Evolutionary conservation across 2,888 invertebrate genomes (phyloP).

Genomic region (Drosophila subsilvestris): DNA sequence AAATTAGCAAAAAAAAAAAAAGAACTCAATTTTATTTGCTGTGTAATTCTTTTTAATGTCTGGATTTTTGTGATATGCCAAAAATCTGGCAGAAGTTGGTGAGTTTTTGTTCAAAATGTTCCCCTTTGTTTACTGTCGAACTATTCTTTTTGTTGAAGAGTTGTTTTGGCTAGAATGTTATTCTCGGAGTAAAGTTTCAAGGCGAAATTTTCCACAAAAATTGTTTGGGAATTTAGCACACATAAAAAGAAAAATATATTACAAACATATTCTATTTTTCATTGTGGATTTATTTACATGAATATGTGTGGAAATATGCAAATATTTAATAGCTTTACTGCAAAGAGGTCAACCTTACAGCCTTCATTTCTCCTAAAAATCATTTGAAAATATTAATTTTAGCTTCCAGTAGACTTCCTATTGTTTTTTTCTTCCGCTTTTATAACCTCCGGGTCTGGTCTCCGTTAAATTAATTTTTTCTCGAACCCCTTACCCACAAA

Average conservation of each 20-base stretch:
- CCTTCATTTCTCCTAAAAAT: neutral
- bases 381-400: neutral
- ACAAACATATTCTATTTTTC: neutral
- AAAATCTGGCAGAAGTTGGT: neutral
- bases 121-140: neutral
- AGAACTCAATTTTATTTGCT: slow-evolving; percentile 9
- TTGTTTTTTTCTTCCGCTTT: neutral
- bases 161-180: neutral
- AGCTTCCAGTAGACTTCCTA: neutral
- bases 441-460: neutral
- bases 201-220: neutral
- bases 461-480: slow-evolving; percentile 35
- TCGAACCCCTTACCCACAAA: neutral
- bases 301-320: neutral
- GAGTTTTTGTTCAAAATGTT: neutral
- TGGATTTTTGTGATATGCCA: neutral
- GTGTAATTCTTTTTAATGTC: slow-evolving; percentile 18
- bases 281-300: neutral
- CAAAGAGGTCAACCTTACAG: too few species aligned
- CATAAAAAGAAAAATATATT: neutral
- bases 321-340: neutral
- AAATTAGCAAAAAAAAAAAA: neutral
- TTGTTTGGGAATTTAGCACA: neutral
- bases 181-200: neutral
- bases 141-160: neutral